These are phyloP conservation scores for Redunca redunca DNA, from an alignment of 2,113 vertebrate species.

Conservation along the genomic window DNA sequence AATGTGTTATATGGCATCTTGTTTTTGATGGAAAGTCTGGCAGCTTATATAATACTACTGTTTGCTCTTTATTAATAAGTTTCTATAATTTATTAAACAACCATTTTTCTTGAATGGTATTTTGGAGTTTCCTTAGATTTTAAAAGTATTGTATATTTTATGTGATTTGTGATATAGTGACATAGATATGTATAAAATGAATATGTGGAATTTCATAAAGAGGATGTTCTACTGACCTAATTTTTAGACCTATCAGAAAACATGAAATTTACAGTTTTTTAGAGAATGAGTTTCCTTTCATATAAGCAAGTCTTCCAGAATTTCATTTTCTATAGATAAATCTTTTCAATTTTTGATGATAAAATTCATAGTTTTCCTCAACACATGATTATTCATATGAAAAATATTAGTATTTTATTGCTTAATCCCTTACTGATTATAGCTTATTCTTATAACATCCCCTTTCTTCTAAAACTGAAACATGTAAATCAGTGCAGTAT, in stretches of 20 bases:
- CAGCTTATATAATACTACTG: neutral
- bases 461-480: neutral
- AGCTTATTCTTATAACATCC: neutral
- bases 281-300: neutral
- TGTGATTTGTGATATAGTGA: neutral
- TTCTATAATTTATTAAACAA: neutral
- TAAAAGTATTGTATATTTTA: neutral
- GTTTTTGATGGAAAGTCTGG: neutral
- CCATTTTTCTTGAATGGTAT: neutral
- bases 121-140: neutral
- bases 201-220: neutral
- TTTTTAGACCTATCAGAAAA: neutral
- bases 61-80: neutral
- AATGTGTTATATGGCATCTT: neutral
- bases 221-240: neutral
- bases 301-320: neutral
- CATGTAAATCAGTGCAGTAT: neutral
- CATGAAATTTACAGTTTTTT: neutral
- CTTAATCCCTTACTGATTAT: neutral
- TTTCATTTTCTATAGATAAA: constrained; percentile 15
- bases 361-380: neutral
- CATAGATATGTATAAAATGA: neutral
- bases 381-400: constrained; percentile 4
- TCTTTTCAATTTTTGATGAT: neutral
- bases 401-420: neutral